phyloP scores from a whole-genome alignment of 2,888 invertebrate species.

The Parthenolecanium corni region DNA sequence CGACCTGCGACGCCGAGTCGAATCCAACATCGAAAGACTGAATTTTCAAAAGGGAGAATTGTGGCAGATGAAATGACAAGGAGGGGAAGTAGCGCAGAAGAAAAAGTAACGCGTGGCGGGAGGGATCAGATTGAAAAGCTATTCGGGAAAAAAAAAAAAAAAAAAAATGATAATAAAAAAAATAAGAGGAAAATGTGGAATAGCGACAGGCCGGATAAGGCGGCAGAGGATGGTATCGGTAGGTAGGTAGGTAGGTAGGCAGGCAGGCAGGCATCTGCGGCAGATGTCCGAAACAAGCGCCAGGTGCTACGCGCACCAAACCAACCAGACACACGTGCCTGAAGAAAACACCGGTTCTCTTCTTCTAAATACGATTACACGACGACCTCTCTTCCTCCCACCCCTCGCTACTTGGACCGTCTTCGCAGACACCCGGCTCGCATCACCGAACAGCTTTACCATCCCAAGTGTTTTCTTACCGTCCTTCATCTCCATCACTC shows the following conservation, averaged over 20 bases:
- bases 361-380: neutral
- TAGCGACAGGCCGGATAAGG: no score
- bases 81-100: neutral
- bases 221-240: no score
- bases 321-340: slow-evolving; percentile 21
- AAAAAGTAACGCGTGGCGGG: neutral
- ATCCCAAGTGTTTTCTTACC: neutral
- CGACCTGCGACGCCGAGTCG: no score
- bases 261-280: slow-evolving; percentile 23
- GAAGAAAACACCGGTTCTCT: slow-evolving; percentile 18
- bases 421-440: no score
- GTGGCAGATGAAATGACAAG: neutral
- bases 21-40: no score
- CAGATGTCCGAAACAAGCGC: slow-evolving; percentile 25
- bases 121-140: slow-evolving; percentile 23
- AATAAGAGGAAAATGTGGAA: no score
- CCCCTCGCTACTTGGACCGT: neutral
- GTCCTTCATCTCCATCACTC: neutral
- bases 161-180: neutral
- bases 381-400: neutral
- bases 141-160: slow-evolving; percentile 3
- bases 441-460: no score
- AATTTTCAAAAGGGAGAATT: no score
- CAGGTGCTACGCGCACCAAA: slow-evolving; percentile 19
- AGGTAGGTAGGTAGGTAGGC: no score